Conservation (phyloP, 2,888 invertebrate genomes). For the Drosophila parthenogenetica region DNA sequence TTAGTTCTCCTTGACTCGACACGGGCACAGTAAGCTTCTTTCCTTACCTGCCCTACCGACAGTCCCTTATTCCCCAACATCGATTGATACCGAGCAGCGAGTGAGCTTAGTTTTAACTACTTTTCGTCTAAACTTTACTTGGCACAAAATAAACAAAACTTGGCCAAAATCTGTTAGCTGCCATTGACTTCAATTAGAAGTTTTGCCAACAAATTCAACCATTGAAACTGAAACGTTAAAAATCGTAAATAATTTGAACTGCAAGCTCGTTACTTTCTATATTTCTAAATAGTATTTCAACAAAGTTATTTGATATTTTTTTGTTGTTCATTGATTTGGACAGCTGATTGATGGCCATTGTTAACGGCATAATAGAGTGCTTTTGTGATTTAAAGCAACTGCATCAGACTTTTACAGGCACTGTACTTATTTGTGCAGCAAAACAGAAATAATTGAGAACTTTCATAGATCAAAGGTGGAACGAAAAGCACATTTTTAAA, state of each 20-base stretch:
- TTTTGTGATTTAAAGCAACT: neutral
- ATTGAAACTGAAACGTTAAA: neutral
- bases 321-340: neutral
- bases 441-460: neutral
- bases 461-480: too few species aligned
- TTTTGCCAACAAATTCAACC: neutral
- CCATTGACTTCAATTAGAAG: conserved; percentile 20
- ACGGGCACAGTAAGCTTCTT: conserved; percentile 34
- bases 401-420: too few species aligned
- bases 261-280: neutral
- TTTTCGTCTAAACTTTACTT: conserved; percentile 14
- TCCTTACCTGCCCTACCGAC: conserved; percentile 5
- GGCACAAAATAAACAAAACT: conserved; percentile 20
- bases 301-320: neutral
- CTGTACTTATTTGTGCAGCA: neutral
- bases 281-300: neutral
- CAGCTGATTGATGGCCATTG: conserved; percentile 5
- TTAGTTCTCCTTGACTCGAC: conserved; percentile 37
- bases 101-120: conserved; percentile 11
- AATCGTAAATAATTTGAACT: neutral
- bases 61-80: neutral
- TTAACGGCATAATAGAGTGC: neutral
- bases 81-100: conserved; percentile 4
- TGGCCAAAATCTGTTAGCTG: conserved; percentile 14
- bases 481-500: too few species aligned